Percentiles rank a stretch among this genome's conserved stretches.
Evolutionary conservation across 2,113 vertebrate species (phyloP).

Genomic region (Cardinalis cardinalis): DNA sequence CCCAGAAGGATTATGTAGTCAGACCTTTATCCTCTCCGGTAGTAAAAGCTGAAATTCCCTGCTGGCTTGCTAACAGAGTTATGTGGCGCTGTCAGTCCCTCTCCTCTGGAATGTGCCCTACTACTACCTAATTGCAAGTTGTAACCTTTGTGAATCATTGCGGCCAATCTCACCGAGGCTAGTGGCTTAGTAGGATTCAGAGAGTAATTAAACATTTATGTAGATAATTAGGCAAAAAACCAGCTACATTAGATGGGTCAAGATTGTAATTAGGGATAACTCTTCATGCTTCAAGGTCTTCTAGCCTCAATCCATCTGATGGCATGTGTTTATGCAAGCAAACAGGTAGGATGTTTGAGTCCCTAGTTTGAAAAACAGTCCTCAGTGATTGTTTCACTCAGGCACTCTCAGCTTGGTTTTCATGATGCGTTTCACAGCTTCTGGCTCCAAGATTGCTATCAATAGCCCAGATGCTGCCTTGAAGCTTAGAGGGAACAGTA

Average conservation of each 20-base stretch:
- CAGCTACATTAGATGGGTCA: neutral
- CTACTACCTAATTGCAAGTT: neutral
- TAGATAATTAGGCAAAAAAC: conserved; percentile 5
- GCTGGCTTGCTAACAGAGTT: neutral
- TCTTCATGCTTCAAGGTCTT: neutral
- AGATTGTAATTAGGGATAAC: neutral
- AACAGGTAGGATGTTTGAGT: neutral
- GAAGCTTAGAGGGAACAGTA: neutral
- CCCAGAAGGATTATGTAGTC: neutral
- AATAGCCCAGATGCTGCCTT: neutral
- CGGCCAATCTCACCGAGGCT: neutral
- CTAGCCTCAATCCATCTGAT: neutral
- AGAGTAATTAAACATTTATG: conserved; percentile 19
- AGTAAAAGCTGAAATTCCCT: neutral
- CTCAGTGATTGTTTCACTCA: neutral
- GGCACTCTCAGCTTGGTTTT: neutral
- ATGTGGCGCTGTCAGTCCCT: neutral
- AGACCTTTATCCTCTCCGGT: neutral
- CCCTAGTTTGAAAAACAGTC: neutral
- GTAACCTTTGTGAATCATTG: neutral
- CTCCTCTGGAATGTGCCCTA: neutral
- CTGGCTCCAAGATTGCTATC: conserved; percentile 10
- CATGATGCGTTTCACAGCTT: neutral
- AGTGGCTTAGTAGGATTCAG: neutral
- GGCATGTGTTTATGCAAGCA: neutral